These are phyloP conservation scores for Eciton burchellii DNA, from an alignment of 1,140 invertebrate species.

Conservation along the genomic window DNA sequence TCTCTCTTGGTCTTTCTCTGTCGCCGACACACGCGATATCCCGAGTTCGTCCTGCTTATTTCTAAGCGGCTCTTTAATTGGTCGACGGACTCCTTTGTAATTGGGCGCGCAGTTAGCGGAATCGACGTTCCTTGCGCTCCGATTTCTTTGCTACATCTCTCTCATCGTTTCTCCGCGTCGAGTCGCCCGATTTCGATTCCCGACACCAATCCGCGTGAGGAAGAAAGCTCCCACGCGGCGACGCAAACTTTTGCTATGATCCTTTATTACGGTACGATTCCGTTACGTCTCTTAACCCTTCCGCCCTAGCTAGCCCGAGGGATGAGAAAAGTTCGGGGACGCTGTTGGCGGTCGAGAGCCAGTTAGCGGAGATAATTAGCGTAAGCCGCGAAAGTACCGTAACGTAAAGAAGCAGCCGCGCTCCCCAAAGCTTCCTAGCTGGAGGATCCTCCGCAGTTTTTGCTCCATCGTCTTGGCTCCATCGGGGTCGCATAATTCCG, in stretches of 20 bases:
- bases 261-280: conserved; percentile 34
- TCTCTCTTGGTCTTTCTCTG: no score
- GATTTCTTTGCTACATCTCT: conserved; percentile 8
- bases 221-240: conserved; percentile 29
- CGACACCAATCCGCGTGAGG: conserved; percentile 51
- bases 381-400: conserved; percentile 23
- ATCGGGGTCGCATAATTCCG: conserved; percentile 33
- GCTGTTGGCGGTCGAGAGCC: conserved; percentile 16
- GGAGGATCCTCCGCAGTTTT: conserved; percentile 9
- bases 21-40: no score
- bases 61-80: conserved; percentile 69
- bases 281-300: conserved; percentile 42
- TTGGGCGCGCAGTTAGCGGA: conserved; percentile 50
- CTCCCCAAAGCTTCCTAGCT: background rate
- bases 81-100: conserved; percentile 48
- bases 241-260: conserved; percentile 32
- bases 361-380: conserved; percentile 40
- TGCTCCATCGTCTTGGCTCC: background rate
- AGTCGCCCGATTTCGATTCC: conserved; percentile 15
- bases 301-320: background rate
- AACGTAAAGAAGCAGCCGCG: background rate
- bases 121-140: conserved; percentile 44
- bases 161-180: background rate
- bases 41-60: conserved; percentile 40
- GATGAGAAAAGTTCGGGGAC: conserved; percentile 32